These are phyloP conservation scores for Erebia ligea DNA, from an alignment of 2,888 invertebrate species.

Conservation along the genomic window DNA sequence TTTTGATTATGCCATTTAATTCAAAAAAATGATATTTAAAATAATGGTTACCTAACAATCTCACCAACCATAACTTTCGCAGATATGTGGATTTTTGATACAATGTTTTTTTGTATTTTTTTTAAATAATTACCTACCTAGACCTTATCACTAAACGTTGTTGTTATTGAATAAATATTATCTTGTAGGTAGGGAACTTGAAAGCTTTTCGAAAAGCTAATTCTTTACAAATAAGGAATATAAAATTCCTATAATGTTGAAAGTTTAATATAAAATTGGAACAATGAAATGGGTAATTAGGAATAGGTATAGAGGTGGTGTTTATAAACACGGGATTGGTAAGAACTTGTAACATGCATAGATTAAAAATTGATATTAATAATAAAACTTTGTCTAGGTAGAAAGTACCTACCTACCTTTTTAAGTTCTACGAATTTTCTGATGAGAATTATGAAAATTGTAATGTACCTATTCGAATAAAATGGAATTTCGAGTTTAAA, in stretches of 20 bases:
- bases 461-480: background rate
- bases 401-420: background rate
- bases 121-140: background rate
- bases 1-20: too few species aligned
- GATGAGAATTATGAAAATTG: background rate
- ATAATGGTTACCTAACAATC: too few species aligned
- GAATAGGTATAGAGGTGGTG: conserved; percentile 12
- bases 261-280: conserved; percentile 13
- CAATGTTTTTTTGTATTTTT: too few species aligned
- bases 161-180: conserved; percentile 7
- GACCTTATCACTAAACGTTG: background rate
- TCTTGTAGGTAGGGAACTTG: background rate
- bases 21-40: too few species aligned
- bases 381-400: background rate
- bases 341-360: background rate
- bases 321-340: background rate
- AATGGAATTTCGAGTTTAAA: background rate
- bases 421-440: background rate
- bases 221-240: conserved; percentile 9
- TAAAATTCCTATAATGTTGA: conserved; percentile 13
- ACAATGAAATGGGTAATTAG: conserved; percentile 24
- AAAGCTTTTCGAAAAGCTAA: background rate
- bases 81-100: too few species aligned
- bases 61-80: too few species aligned
- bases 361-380: background rate